phyloP scores from a whole-genome alignment of 2,797 vertebrate species.

The Clarias fuscus region DNA sequence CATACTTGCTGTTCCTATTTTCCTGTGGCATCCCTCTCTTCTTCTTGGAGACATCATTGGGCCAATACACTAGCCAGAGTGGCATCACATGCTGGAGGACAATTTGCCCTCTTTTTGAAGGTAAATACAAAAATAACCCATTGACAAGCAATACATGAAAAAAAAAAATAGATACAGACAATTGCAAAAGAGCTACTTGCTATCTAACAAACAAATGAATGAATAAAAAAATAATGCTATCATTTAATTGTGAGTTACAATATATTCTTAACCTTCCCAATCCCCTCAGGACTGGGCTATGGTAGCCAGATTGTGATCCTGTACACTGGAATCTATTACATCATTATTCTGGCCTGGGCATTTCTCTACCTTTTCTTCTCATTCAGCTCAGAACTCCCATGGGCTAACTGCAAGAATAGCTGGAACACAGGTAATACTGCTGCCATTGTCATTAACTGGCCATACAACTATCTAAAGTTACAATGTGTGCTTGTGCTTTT shows the following conservation, averaged over 20 bases:
- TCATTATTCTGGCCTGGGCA: slow-evolving; percentile 78
- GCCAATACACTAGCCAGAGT: slow-evolving; percentile 78
- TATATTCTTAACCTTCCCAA: slow-evolving; percentile 37
- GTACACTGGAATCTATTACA: slow-evolving; percentile 77
- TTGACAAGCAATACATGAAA: neutral
- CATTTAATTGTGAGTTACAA: neutral
- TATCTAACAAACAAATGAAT: too few relatives aligned
- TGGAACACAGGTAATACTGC: slow-evolving; percentile 77
- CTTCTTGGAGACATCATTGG: slow-evolving; percentile 77
- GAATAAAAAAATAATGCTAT: neutral
- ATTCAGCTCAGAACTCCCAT: slow-evolving; percentile 74
- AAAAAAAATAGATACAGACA: neutral
- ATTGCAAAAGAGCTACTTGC: neutral
- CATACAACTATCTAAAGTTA: slow-evolving; percentile 17
- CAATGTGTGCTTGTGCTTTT: slow-evolving; percentile 12
- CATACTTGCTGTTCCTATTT: slow-evolving; percentile 76
- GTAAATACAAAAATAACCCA: slow-evolving; percentile 48
- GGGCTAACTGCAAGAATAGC: slow-evolving; percentile 74
- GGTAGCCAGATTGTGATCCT: slow-evolving; percentile 76
- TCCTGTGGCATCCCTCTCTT: slow-evolving; percentile 78
- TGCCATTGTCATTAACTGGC: slow-evolving; percentile 21
- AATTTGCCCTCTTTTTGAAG: slow-evolving; percentile 79
- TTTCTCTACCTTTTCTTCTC: slow-evolving; percentile 78
- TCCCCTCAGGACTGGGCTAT: slow-evolving; percentile 73
- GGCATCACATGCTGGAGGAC: slow-evolving; percentile 78